Percentiles rank a stretch among this genome's conserved stretches.
Conservation (phyloP, 1,140 invertebrate species). For the Druon quercuslanigerum region DNA sequence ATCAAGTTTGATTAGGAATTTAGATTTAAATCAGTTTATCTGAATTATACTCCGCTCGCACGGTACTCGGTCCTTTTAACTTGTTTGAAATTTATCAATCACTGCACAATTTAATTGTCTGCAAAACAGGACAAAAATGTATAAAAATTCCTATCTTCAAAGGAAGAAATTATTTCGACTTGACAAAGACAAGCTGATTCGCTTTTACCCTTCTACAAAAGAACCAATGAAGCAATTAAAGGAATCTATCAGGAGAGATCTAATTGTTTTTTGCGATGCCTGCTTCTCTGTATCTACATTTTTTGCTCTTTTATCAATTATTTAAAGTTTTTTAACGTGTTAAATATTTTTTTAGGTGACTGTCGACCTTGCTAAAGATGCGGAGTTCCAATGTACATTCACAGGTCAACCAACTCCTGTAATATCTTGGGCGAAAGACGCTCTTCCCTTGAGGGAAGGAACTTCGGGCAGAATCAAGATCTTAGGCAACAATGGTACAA, state of each 20-base stretch:
- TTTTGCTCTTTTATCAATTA: neutral
- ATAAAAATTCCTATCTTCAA: neutral
- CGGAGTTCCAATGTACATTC: conserved; percentile 90
- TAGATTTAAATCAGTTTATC: neutral
- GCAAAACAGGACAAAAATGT: neutral
- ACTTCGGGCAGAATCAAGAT: conserved; percentile 68
- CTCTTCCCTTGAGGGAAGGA: conserved; percentile 81
- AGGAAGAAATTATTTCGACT: neutral
- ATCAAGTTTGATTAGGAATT: too few relatives aligned
- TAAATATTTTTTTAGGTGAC: conserved; percentile 69
- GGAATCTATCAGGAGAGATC: neutral
- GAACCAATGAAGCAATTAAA: neutral
- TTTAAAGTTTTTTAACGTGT: neutral
- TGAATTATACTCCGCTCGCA: neutral
- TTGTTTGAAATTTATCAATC: conserved; percentile 27
- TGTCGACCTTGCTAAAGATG: conserved; percentile 88
- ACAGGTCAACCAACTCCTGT: conserved; percentile 88
- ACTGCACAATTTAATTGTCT: conserved; percentile 12
- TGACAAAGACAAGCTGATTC: neutral
- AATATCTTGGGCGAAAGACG: conserved; percentile 90
- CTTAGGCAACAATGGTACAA: conserved; percentile 64
- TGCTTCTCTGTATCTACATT: neutral
- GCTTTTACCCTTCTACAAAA: neutral
- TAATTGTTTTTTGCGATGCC: neutral
- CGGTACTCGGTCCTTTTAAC: neutral